phyloP scores from a whole-genome alignment of 1,140 invertebrate genomes.

The Pachypeltis micranthus region DNA sequence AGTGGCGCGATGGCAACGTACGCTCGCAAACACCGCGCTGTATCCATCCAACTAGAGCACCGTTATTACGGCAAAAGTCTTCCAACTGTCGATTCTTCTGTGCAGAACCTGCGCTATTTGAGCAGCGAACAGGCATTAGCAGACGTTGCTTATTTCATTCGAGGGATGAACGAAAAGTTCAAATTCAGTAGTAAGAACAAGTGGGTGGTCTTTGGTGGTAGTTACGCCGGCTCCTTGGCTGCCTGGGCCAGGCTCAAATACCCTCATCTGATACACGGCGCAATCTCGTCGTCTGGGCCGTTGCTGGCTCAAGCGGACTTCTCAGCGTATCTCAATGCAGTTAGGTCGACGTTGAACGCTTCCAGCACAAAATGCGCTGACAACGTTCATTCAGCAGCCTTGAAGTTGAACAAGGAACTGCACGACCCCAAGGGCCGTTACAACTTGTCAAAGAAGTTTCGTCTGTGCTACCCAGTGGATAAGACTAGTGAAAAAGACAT shows the following conservation, averaged over 20 bases:
- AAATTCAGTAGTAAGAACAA: constrained; percentile 51
- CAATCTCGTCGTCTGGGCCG: constrained; percentile 81
- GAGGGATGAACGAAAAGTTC: constrained; percentile 49
- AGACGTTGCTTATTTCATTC: constrained; percentile 73
- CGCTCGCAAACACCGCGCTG: constrained; percentile 63
- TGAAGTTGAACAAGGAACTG: constrained; percentile 40
- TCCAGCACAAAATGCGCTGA: constrained; percentile 49
- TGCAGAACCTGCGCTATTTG: constrained; percentile 64
- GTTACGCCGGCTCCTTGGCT: constrained; percentile 79
- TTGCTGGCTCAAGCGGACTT: constrained; percentile 78
- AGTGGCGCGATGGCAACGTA: constrained; percentile 71
- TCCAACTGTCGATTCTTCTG: constrained; percentile 52
- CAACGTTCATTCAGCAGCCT: constrained; percentile 48
- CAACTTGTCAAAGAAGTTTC: constrained; percentile 33
- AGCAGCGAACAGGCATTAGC: constrained; percentile 78
- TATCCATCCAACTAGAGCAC: constrained; percentile 82
- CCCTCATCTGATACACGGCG: constrained; percentile 71
- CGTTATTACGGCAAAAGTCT: constrained; percentile 87
- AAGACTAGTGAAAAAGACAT: constrained; percentile 52
- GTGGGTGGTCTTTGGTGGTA: constrained; percentile 88
- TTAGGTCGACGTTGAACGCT: constrained; percentile 50
- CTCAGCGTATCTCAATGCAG: constrained; percentile 59
- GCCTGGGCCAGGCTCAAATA: constrained; percentile 85
- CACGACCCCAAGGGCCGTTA: background rate
- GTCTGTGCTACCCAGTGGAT: constrained; percentile 65